A percentile compares a stretch with the other conserved stretches of the same genome.
Conservation (phyloP, 2,797 vertebrate genomes). For the Siniperca undulata region DNA sequence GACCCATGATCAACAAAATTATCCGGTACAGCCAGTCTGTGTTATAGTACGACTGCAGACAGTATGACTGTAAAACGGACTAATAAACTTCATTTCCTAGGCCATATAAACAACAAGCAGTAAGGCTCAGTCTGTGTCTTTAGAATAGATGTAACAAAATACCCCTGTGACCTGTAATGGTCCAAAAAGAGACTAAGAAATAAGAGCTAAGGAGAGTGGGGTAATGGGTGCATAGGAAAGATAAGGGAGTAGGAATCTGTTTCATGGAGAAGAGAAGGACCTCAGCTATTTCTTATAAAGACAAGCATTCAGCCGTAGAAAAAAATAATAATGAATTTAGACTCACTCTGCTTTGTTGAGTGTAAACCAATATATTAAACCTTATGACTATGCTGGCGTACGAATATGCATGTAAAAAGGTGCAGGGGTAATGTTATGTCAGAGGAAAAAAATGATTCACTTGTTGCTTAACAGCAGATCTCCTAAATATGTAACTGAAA, state of each 20-base stretch:
- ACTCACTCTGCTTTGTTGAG: background rate
- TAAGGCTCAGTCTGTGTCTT: slow-evolving; percentile 1
- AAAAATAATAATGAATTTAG: background rate
- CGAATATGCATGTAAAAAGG: background rate
- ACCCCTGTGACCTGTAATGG: slow-evolving; percentile 69
- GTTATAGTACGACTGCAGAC: slow-evolving; percentile 26
- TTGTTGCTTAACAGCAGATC: background rate
- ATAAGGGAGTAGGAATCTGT: slow-evolving; percentile 30
- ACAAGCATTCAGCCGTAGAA: slow-evolving; percentile 1
- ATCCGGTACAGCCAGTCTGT: slow-evolving; percentile 24
- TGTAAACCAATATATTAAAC: slow-evolving; percentile 5
- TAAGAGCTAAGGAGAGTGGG: slow-evolving; percentile 27
- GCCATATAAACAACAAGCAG: slow-evolving; percentile 43
- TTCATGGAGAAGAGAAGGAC: slow-evolving; percentile 1
- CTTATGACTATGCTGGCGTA: background rate
- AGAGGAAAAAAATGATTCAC: slow-evolving; percentile 18
- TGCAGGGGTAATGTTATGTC: background rate
- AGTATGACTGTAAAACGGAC: slow-evolving; percentile 6
- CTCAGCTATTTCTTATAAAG: background rate
- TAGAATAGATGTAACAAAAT: slow-evolving; percentile 67
- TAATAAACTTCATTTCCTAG: slow-evolving; percentile 30
- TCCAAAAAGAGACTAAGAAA: slow-evolving; percentile 30
- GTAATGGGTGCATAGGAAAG: slow-evolving; percentile 2
- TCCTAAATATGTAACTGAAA: slow-evolving; percentile 28
- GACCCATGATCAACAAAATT: slow-evolving; percentile 53